Evolutionary conservation across 2,888 invertebrate species (phyloP), one percentile per base, ranked within the genome.

Genomic region (Hypselothyrea guttata): DNA sequence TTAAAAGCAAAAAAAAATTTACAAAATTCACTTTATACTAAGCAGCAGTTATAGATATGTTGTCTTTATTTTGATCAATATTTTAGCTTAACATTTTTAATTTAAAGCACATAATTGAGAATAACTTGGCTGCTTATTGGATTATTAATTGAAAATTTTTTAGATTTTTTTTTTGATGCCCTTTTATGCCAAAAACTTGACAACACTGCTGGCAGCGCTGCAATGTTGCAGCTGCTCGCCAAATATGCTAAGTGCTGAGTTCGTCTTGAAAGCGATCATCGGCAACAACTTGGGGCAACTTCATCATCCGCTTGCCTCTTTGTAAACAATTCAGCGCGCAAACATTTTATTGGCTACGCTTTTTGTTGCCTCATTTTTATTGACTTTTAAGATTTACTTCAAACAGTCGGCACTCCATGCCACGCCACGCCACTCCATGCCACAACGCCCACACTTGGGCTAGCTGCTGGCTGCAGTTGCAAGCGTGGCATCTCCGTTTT

Each of bases 291-390:
- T n/a, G n/a, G n/a, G 34, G 12, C 33, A 12, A 12, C 35, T 8
- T 12, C 46, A 3, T n/a, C 13, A 8, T 13, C 34, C 4, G 16
- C 1, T 45, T 51, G 57, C 35, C 51, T 35, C 51, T 66, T 48
- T 83, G 62, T 82, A 82, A 85, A 82, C 85, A 82, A 84, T 71
- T 69, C 57, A 53, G 55, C 63, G 57, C 70, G 75, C 81, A 76
- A 84, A 74, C 82, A 75, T 78, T 78, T 78, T 78, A 74, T 84
- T 77, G 84, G 78, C 62, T 40, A 55, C 53, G 63, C 67, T 55
- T 64, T 48, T 61, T 74, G 70, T 64, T 76, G 81, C 60, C 71
- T 61, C 60, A 40, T 69, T 79, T 79, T 83, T 84, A 84, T 81
- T 84, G 83, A 83, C 56, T 66, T 71, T 48, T 35, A 41, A 34